Base-by-base conservation (phyloP, 2,888 invertebrate genomes). In the Gryllus longicercus region DNA sequence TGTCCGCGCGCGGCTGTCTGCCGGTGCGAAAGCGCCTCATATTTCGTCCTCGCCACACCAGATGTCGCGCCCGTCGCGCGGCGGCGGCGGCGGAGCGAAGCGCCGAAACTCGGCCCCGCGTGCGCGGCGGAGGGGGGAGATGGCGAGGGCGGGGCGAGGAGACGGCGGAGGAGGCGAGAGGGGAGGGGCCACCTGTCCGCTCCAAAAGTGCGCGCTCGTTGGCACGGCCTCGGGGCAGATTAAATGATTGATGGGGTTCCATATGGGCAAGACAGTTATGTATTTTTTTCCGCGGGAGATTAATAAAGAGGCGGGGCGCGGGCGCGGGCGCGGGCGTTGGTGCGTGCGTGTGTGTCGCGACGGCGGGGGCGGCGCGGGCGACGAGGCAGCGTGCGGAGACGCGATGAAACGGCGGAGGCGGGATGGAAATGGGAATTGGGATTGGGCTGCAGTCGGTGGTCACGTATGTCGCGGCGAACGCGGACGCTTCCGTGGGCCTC, bases 171-270 rank as follows among this genome's bases (percentile, higher is more conserved):
- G 63, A 63, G 16, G 63, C 63, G 38, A 38, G 38, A 16, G 16
- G 63, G 63, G 63, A 63, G 63, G 63, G 63, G n/a, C 63, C 63
- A 63, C 63, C 63, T 63, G 63, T 63, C 63, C n/a, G 63, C 63
- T 63, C 63, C 63, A 18, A n/a, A 63, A 63, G 63, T 14, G 63
- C 63, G 63, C 63, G 63, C 63, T 63, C 63, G 63, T 63, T 63
- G 63, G 63, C 63, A 63, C 63, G 14, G 63, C 16, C 63, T 14
- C 63, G 16, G n/a, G n/a, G 63, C 63, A 63, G 63, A 63, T 63
- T 63, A 63, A 63, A 63, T 63, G 63, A 63, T 63, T 63, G 63
- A 63, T 63, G 63, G 16, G 63, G n/a, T n/a, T 63, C 63, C 16
- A 16, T 63, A 63, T 63, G 63, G 63, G 63, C 63, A 63, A 63